Base-by-base conservation (phyloP, 2,797 vertebrate genomes). In the Esox lucius region DNA sequence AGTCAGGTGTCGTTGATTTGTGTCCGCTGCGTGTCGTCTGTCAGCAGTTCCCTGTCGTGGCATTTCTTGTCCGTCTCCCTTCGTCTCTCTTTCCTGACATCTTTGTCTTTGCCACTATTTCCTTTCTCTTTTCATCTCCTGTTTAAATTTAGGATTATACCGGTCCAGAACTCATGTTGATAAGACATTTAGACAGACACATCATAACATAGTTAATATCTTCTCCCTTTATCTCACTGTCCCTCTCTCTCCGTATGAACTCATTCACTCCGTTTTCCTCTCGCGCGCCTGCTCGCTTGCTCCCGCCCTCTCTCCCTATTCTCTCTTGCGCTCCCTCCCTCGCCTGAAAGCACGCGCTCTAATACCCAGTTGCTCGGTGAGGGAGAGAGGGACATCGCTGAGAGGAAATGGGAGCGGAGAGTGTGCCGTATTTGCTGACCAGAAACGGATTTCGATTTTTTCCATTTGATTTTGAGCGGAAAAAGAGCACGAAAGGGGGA, bases 361-460 rank as follows among this genome's bases (percentile, higher is more conserved):
- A 94, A 94, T 93, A 95, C 93, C 91, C 93, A 95, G 92, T 93
- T 91, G 94, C 93, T 94, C 93, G 90, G 92, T 94, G 84, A 90
- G 77, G 78, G 77, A 88, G 87, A 79, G 73, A 77, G 73, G 80
- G 74, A 62, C 65, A 75, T 70, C 65, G 81, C 61, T 67, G 76
- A 79, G 76, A 70, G 75, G 72, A 67, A 76, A 68, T 75, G 64
- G 71, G 31, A 72, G 69, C 28, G 56, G 67, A 74, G 75, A 85
- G 73, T 85, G 78, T 77, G 77, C 89, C 86, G 92, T 89, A 93
- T 89, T 91, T 93, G 87, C 85, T 82, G 91, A 91, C 86, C 81
- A 88, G 88, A 87, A 88, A 88, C 85, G 91, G 91, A 88, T 90
- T 77, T 66, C 0, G 73, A 65, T 78, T 77, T 68, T 75, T 66